Evolutionary conservation across 37 sponge, comb jelly and placozoan genomes (phyloP), one percentile per base, ranked within the genome.

Genomic region (Petrosia ficiformis): DNA sequence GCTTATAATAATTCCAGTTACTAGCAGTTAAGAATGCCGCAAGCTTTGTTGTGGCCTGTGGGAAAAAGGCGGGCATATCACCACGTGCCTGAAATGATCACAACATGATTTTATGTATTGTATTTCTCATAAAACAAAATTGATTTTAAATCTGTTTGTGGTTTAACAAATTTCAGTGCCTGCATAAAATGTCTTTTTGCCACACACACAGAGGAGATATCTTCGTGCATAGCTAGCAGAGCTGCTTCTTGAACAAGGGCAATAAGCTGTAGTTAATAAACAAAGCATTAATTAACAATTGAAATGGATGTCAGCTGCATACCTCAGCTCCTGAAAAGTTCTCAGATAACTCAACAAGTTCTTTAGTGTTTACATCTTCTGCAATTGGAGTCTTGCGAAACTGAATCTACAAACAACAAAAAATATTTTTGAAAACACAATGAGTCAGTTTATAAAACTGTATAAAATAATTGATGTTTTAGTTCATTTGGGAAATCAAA

Each of bases 261-360:
- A n/a, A 92, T 95, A 41, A 95, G 70, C 94, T 93, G 31, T 5
- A 59, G n/a, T 33, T 42, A 21, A 69, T 4, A 57, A 28, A 31
- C 30, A 39, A 66, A 22, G 19, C 35, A 81, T 29, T 58, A 10
- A 44, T 21, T n/a, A 28, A n/a, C 34, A 69, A 22, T 8, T 4
- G 65, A 35, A 25, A 67, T 4, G 31, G 44, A 26, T 40, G 52
- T 35, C 25, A 5, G n/a, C 16, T 2, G 2, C 76, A 73, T 41
- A 96, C 96, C 69, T 97, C 98, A 21, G 98, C 98, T 33, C 98
- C 98, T 42, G 98, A 97, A 59, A 70, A 97, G 4, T 87, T 83
- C 3, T 34, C 72, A 28, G 93, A 89, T 16, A 11, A 41, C 0
- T n/a, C 59, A 5, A 89, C 89, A 34, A 94, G 65, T 21, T 72